Conservation (phyloP, 2,797 vertebrate genomes). For the Psittacula derbiana region DNA sequence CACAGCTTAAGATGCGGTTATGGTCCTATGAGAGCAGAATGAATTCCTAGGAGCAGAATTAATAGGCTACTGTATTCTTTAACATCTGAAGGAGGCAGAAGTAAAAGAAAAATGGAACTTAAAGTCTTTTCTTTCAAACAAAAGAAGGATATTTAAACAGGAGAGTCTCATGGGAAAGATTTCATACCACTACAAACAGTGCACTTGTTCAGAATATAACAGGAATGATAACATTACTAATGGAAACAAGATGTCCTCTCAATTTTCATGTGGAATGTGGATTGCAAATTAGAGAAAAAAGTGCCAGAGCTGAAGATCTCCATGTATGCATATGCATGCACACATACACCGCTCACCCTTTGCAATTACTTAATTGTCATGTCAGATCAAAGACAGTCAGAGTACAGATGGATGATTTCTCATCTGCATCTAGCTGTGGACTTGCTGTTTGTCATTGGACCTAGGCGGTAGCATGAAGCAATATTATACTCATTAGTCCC, state of each 20-base stretch:
- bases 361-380: not conserved
- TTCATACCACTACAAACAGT: not conserved
- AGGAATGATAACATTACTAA: not conserved
- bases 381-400: not conserved
- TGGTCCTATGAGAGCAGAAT: not conserved
- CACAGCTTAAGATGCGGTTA: not conserved
- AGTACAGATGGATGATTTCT: not conserved
- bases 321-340: not conserved
- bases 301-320: not conserved
- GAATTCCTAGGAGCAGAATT: slow-evolving; percentile 13
- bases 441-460: slow-evolving; percentile 18
- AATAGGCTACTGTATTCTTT: not conserved
- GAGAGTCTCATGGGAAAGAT: not conserved
- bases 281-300: not conserved
- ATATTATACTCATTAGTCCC: slow-evolving; percentile 8
- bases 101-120: not conserved
- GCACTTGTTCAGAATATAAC: not conserved
- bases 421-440: slow-evolving; percentile 12
- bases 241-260: not conserved
- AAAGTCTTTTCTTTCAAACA: slow-evolving; percentile 11
- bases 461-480: not conserved
- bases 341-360: not conserved
- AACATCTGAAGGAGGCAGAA: not conserved
- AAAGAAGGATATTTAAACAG: slow-evolving; percentile 18
- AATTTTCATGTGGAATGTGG: not conserved